Conservation (phyloP, 2,113 vertebrate genomes). For the Cardinalis cardinalis region DNA sequence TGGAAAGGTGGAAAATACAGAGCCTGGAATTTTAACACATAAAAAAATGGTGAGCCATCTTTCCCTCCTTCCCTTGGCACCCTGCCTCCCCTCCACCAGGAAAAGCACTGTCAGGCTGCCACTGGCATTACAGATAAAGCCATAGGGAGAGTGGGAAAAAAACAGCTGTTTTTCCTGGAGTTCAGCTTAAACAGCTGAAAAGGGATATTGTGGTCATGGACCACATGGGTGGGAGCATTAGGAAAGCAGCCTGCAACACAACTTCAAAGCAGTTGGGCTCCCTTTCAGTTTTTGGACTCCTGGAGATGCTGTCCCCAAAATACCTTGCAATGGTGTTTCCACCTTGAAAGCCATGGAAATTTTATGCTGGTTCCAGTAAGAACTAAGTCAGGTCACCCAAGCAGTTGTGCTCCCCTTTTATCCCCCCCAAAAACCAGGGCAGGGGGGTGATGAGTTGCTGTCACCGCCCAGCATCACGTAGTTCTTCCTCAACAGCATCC, state of each 20-base stretch:
- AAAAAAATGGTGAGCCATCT: background rate
- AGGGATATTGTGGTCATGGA: background rate
- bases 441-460: background rate
- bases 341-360: background rate
- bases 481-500: background rate
- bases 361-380: background rate
- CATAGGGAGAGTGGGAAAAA: background rate
- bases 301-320: background rate
- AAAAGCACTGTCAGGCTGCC: background rate
- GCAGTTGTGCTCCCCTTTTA: background rate
- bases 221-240: accelerated
- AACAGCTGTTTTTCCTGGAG: background rate
- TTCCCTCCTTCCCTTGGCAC: background rate
- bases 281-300: background rate
- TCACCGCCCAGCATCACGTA: background rate
- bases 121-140: background rate
- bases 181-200: background rate
- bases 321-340: accelerated
- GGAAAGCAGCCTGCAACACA: background rate
- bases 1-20: slow-evolving; percentile 18
- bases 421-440: background rate
- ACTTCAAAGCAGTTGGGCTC: background rate
- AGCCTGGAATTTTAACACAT: background rate
- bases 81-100: background rate
- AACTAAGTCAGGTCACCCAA: background rate